phyloP scores from a whole-genome alignment of 2,113 vertebrate species.

The Aldabrachelys gigantea region DNA sequence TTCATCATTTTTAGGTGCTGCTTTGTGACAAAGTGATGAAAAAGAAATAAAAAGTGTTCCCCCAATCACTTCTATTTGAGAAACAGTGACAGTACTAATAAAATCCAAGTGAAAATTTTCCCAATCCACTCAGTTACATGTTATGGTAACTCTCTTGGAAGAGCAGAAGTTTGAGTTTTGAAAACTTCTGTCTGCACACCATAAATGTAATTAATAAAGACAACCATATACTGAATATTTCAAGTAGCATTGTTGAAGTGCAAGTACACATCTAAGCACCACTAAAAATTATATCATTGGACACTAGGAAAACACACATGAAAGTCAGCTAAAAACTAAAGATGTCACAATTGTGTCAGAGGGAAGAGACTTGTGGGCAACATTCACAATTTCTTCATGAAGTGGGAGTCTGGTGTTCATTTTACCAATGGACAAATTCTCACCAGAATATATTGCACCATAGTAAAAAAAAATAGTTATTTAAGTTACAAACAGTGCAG shows the following conservation, averaged over 20 bases:
- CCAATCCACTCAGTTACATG: neutral
- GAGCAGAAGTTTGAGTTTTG: neutral
- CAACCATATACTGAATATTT: neutral
- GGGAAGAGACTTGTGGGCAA: neutral
- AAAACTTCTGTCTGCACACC: neutral
- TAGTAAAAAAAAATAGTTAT: neutral
- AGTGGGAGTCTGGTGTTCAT: neutral
- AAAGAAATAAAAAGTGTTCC: neutral
- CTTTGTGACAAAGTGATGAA: neutral
- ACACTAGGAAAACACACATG: neutral
- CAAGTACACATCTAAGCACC: accelerated
- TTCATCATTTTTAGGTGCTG: neutral
- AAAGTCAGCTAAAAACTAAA: neutral
- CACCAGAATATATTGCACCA: neutral
- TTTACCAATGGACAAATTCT: neutral
- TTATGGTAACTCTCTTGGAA: neutral
- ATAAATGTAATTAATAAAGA: neutral
- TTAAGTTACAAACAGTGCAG: too few relatives aligned
- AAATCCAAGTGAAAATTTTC: neutral
- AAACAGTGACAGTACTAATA: neutral
- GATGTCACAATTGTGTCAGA: neutral
- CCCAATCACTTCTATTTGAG: neutral
- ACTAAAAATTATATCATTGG: neutral
- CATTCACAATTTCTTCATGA: neutral
- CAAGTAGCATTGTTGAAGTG: neutral